Percentiles rank a stretch among this genome's conserved stretches.
Evolutionary conservation across 2,797 vertebrate genomes (phyloP).

Genomic region (Enteromius treurensis): DNA sequence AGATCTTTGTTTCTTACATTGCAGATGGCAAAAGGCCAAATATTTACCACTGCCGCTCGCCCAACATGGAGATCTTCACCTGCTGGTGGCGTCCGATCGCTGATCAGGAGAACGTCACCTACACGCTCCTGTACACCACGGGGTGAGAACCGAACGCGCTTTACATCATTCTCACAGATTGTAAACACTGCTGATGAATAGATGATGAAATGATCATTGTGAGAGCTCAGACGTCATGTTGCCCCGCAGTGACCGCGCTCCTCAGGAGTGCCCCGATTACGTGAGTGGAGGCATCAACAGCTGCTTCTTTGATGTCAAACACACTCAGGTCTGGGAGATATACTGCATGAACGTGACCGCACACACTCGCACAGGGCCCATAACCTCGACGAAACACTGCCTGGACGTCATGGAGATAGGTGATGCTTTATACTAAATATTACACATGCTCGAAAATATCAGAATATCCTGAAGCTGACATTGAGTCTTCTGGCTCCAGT

Average conservation of each 20-base stretch:
- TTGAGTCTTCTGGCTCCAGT: too few relatives aligned
- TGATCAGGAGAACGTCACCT: slow-evolving; percentile 63
- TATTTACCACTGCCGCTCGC: slow-evolving; percentile 78
- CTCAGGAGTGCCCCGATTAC: slow-evolving; percentile 77
- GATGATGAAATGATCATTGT: neutral
- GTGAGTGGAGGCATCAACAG: slow-evolving; percentile 69
- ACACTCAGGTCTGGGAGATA: slow-evolving; percentile 75
- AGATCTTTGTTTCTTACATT: neutral
- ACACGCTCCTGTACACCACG: slow-evolving; percentile 72
- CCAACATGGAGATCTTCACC: slow-evolving; percentile 81
- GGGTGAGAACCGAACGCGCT: slow-evolving; percentile 65
- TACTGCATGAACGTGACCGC: slow-evolving; percentile 79
- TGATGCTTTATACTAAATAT: slow-evolving; percentile 44
- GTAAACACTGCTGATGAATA: neutral
- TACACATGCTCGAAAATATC: neutral
- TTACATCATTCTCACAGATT: neutral
- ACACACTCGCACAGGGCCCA: slow-evolving; percentile 60
- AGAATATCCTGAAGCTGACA: neutral
- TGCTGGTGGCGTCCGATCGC: slow-evolving; percentile 79
- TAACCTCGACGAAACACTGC: slow-evolving; percentile 73
- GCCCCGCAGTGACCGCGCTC: slow-evolving; percentile 62
- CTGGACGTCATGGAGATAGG: slow-evolving; percentile 79
- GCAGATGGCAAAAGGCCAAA: slow-evolving; percentile 68
- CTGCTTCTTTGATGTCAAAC: slow-evolving; percentile 77
- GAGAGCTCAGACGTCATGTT: neutral